These are phyloP conservation scores for Pan paniscus DNA, from an alignment of 2,113 vertebrate species.

Conservation along the genomic window DNA sequence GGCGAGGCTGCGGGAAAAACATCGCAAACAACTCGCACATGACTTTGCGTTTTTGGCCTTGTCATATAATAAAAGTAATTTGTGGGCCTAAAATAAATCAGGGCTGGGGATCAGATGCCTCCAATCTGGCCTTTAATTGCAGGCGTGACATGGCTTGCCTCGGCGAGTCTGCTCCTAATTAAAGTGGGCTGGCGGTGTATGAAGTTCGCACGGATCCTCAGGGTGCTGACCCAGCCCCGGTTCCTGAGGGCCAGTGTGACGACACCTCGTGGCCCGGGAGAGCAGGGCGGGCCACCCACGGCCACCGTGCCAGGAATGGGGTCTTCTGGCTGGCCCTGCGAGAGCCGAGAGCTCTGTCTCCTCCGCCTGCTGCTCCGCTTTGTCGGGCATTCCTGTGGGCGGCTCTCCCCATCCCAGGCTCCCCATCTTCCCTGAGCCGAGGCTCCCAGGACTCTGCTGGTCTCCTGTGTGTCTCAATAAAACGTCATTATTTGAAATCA, in stretches of 20 bases:
- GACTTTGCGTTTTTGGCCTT: background rate
- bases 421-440: constrained; percentile 51
- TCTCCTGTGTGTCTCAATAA: constrained; percentile 70
- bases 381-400: background rate
- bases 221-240: background rate
- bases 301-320: background rate
- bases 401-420: background rate
- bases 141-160: background rate
- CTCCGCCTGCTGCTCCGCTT: background rate
- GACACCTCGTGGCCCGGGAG: background rate
- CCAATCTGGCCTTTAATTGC: background rate
- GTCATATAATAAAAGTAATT: background rate
- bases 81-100: background rate
- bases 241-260: background rate
- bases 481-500: constrained; percentile 76
- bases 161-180: background rate
- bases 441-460: constrained; percentile 57
- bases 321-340: accelerated
- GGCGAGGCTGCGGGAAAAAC: background rate
- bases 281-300: background rate
- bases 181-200: background rate
- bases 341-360: background rate
- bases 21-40: accelerated
- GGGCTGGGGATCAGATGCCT: background rate
- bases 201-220: background rate